Percentiles rank a stretch among this genome's conserved stretches.
phyloP scores from a whole-genome alignment of 2,797 vertebrate genomes.

The Lycodopsis pacificus region DNA sequence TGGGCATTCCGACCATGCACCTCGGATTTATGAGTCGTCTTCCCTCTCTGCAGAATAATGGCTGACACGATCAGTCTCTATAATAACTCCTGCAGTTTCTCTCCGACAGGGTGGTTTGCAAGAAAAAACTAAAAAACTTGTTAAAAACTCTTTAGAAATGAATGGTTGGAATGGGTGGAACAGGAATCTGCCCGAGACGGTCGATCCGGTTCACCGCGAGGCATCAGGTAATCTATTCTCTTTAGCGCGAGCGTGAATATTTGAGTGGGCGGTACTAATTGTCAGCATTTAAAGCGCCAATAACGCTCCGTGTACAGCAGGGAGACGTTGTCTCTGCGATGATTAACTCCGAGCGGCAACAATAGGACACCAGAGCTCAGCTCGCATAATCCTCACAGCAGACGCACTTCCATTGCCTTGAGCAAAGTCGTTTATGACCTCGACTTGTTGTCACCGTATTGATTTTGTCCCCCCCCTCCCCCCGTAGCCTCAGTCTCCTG shows the following conservation, averaged over 20 bases:
- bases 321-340: slow-evolving; percentile 40
- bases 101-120: not conserved
- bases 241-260: not conserved
- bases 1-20: slow-evolving; percentile 78
- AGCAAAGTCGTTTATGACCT: slow-evolving; percentile 63
- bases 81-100: slow-evolving; percentile 6
- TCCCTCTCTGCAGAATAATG: slow-evolving; percentile 10
- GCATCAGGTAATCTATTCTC: slow-evolving; percentile 26
- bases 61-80: not conserved
- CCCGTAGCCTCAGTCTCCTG: slow-evolving; percentile 6
- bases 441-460: slow-evolving; percentile 54
- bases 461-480: slow-evolving; percentile 23
- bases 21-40: slow-evolving; percentile 12
- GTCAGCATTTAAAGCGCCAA: slow-evolving; percentile 41
- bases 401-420: slow-evolving; percentile 59
- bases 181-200: not conserved
- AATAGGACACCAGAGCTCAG: slow-evolving; percentile 50
- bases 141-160: not conserved
- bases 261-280: slow-evolving; percentile 45
- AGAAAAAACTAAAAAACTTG: too few relatives aligned
- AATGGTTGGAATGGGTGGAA: not conserved
- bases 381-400: slow-evolving; percentile 64
- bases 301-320: slow-evolving; percentile 36
- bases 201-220: slow-evolving; percentile 1
- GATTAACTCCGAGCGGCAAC: slow-evolving; percentile 54